Percentiles rank a stretch among this genome's conserved stretches.
These are phyloP conservation scores for Drosophila parvula DNA, from an alignment of 1,140 invertebrate species.

Conservation along the genomic window DNA sequence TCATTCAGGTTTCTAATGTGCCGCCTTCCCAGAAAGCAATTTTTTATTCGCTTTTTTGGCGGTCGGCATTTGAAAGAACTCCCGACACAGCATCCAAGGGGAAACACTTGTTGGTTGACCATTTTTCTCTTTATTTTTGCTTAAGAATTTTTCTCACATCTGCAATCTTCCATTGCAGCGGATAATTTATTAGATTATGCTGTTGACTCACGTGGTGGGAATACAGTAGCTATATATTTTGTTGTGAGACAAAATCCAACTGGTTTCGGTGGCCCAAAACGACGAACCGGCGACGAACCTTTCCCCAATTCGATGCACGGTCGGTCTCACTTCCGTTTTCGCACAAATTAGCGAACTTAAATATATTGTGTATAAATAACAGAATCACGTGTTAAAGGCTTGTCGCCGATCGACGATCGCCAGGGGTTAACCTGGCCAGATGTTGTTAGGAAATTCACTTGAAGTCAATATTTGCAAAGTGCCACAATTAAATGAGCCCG, in stretches of 20 bases:
- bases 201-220: not conserved
- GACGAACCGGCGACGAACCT: slow-evolving; percentile 20
- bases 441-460: slow-evolving; percentile 56
- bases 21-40: slow-evolving; percentile 9
- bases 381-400: slow-evolving; percentile 57
- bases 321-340: slow-evolving; percentile 41
- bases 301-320: slow-evolving; percentile 16
- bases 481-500: slow-evolving; percentile 60
- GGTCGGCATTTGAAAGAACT: slow-evolving; percentile 48
- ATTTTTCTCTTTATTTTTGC: not conserved
- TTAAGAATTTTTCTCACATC: slow-evolving; percentile 16
- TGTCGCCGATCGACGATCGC: slow-evolving; percentile 20
- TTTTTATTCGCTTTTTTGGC: slow-evolving; percentile 23
- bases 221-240: slow-evolving; percentile 7
- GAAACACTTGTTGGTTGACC: slow-evolving; percentile 15
- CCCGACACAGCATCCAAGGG: slow-evolving; percentile 15
- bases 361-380: slow-evolving; percentile 45
- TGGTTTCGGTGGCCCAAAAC: slow-evolving; percentile 34
- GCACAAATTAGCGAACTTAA: slow-evolving; percentile 46
- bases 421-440: slow-evolving; percentile 43
- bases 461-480: slow-evolving; percentile 58
- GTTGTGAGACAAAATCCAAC: slow-evolving; percentile 2
- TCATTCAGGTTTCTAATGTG: slow-evolving; percentile 33
- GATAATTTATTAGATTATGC: slow-evolving; percentile 29
- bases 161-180: not conserved